These are phyloP conservation scores for Metopia argyrocephala DNA, from an alignment of 2,888 invertebrate species.

Conservation along the genomic window DNA sequence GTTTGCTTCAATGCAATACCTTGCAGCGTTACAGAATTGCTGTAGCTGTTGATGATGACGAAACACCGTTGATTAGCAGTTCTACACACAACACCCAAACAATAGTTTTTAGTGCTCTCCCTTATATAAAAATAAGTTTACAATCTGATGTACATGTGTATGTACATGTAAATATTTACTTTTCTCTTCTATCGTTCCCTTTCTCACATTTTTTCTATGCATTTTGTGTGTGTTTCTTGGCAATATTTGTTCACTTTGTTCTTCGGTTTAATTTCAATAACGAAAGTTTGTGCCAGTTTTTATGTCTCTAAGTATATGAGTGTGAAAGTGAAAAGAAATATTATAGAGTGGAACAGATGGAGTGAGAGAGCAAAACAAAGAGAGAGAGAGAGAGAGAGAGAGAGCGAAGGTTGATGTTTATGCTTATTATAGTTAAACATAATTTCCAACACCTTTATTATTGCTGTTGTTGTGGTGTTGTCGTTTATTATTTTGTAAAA, in stretches of 20 bases:
- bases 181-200: background rate
- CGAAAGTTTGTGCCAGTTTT: slow-evolving; percentile 13
- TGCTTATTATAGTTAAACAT: slow-evolving; percentile 34
- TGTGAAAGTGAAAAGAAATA: too few relatives aligned
- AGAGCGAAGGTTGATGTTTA: background rate
- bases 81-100: slow-evolving; percentile 10
- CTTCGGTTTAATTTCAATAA: slow-evolving; percentile 41
- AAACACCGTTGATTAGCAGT: slow-evolving; percentile 39
- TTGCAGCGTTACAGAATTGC: slow-evolving; percentile 26
- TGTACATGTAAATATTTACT: background rate
- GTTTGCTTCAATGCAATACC: slow-evolving; percentile 16
- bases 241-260: slow-evolving; percentile 28
- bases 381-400: background rate
- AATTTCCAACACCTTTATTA: slow-evolving; percentile 52
- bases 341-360: background rate
- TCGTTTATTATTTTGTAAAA: slow-evolving; percentile 25
- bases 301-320: background rate
- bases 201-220: slow-evolving; percentile 20
- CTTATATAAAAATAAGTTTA: too few relatives aligned
- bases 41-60: slow-evolving; percentile 26
- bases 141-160: background rate
- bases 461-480: slow-evolving; percentile 19
- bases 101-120: too few relatives aligned
- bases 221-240: background rate
- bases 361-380: background rate